Conservation (phyloP, 1,140 invertebrate genomes). For the Capitella teleta region DNA sequence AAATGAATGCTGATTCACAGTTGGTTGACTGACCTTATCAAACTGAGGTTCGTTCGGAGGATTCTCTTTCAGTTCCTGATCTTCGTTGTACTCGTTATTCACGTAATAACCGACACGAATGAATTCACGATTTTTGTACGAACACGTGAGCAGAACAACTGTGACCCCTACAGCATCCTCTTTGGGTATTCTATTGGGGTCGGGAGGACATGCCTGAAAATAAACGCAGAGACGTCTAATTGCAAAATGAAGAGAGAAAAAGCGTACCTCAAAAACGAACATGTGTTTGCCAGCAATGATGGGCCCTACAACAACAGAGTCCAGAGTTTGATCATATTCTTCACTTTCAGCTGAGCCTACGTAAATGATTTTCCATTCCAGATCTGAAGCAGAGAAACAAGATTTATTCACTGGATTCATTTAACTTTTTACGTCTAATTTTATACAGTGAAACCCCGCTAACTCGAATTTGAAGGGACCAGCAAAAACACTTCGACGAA, state of each 20-base stretch:
- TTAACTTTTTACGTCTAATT: too few species aligned
- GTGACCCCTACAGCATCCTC: conserved; percentile 95
- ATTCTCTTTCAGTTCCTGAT: conserved; percentile 85
- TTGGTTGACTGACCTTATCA: conserved; percentile 60
- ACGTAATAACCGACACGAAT: conserved; percentile 97
- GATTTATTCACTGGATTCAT: too few species aligned
- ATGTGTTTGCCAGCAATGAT: conserved; percentile 94
- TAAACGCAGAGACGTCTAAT: too few species aligned
- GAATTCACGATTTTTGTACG: conserved; percentile 86
- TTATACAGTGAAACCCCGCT: too few species aligned
- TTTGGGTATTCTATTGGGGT: conserved; percentile 82
- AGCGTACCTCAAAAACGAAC: conserved; percentile 81
- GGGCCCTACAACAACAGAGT: conserved; percentile 93
- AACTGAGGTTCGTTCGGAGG: conserved; percentile 83
- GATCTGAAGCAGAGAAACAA: conserved; percentile 68
- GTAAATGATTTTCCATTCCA: conserved; percentile 99
- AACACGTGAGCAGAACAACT: conserved; percentile 90
- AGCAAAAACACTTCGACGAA: too few species aligned
- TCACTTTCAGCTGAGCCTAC: conserved; percentile 95
- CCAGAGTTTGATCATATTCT: conserved; percentile 75
- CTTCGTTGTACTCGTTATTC: conserved; percentile 93
- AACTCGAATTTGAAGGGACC: too few species aligned
- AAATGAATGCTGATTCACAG: not conserved
- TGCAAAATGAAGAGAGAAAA: conserved; percentile 56
- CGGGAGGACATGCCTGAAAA: conserved; percentile 84